Percentiles rank a stretch among this genome's conserved stretches.
Conservation (phyloP, 2,888 invertebrate genomes). For the Ethmia dodecea region DNA sequence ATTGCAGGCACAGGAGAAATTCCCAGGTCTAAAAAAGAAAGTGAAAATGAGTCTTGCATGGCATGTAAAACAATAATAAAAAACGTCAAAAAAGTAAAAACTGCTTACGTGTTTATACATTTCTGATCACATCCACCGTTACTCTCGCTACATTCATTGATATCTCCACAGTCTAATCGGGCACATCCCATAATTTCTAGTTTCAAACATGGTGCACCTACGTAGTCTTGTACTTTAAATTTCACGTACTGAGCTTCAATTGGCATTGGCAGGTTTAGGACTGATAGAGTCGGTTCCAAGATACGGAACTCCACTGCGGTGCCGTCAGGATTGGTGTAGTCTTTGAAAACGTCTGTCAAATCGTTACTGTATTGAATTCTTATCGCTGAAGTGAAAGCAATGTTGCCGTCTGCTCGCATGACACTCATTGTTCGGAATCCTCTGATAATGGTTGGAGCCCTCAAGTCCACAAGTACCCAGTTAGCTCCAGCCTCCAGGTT, state of each 20-base stretch:
- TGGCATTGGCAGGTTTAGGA: conserved; percentile 92
- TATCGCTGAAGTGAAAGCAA: conserved; percentile 94
- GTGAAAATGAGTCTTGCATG: too few species aligned
- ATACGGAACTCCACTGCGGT: conserved; percentile 95
- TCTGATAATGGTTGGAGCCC: conserved; percentile 91
- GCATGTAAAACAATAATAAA: too few species aligned
- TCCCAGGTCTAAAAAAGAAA: conserved; percentile 81
- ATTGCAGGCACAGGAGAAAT: conserved; percentile 92
- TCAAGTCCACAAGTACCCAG: conserved; percentile 92
- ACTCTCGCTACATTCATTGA: conserved; percentile 90
- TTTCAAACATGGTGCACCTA: conserved; percentile 92
- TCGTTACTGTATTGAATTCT: conserved; percentile 93
- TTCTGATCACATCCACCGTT: conserved; percentile 97
- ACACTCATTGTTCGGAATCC: conserved; percentile 96
- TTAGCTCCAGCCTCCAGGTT: conserved; percentile 91
- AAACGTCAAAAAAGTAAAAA: too few species aligned
- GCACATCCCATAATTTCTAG: conserved; percentile 96
- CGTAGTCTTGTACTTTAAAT: conserved; percentile 92
- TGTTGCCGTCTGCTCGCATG: conserved; percentile 86
- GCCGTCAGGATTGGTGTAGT: conserved; percentile 95
- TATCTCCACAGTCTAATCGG: conserved; percentile 90
- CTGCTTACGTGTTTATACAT: conserved; percentile 85
- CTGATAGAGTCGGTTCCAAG: conserved; percentile 92
- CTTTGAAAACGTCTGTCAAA: conserved; percentile 91
- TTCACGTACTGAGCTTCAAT: conserved; percentile 93